Percentiles rank a stretch among this genome's conserved stretches.
phyloP scores from a whole-genome alignment of 2,888 invertebrate genomes.

The Catocala fraxini region DNA sequence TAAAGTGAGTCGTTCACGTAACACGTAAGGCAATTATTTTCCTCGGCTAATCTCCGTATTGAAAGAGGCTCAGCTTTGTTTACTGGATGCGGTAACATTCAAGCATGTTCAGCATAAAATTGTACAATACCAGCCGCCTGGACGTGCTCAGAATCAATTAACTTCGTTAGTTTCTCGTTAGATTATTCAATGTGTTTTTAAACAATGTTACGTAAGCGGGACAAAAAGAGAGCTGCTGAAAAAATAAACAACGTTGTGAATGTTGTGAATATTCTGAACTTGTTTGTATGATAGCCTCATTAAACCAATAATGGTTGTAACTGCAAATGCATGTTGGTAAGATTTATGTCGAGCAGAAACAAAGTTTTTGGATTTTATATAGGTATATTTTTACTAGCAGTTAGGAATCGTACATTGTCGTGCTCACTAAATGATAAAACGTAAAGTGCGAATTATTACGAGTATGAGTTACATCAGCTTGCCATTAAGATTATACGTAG shows the following conservation, averaged over 20 bases:
- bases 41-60: constrained; percentile 52
- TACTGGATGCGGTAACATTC: constrained; percentile 55
- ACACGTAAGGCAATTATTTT: constrained; percentile 57
- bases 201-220: constrained; percentile 10
- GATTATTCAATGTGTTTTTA: constrained; percentile 21
- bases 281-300: background rate
- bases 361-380: no score
- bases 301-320: no score
- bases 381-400: no score
- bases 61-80: constrained; percentile 42
- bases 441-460: no score
- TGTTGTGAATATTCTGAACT: background rate
- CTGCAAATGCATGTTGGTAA: no score
- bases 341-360: no score
- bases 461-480: no score
- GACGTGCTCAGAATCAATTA: constrained; percentile 54
- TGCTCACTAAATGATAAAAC: no score
- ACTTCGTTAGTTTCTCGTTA: constrained; percentile 23
- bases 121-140: constrained; percentile 48
- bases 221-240: background rate
- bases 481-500: background rate
- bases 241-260: background rate
- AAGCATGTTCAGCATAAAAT: constrained; percentile 50
- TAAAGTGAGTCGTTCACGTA: constrained; percentile 56
- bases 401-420: no score